Conservation (phyloP, 1,140 invertebrate genomes). For the Lamellibrachia luymesi region DNA sequence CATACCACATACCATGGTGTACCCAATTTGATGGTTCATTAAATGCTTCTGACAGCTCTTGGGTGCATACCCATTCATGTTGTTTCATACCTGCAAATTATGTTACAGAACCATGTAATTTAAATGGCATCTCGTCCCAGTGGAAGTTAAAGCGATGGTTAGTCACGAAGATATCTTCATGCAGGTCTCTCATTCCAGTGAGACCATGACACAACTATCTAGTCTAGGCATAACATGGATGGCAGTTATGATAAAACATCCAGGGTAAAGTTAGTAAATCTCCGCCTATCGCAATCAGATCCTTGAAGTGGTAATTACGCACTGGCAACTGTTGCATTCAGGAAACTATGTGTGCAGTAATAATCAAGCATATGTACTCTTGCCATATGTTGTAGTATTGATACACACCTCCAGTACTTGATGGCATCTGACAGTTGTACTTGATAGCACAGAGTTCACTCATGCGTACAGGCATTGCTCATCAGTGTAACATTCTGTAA, state of each 20-base stretch:
- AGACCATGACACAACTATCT: neutral
- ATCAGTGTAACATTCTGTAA: neutral
- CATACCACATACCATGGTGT: neutral
- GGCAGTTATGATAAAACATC: neutral
- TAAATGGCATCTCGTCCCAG: neutral
- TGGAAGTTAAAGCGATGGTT: neutral
- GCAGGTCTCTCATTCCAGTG: neutral
- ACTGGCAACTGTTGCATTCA: neutral
- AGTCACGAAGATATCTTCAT: neutral
- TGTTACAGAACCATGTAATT: neutral
- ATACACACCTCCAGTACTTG: neutral
- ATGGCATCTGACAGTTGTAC: neutral
- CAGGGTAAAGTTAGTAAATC: neutral
- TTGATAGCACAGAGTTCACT: neutral
- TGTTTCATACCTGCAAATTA: neutral
- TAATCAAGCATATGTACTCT: neutral
- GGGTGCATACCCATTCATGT: neutral
- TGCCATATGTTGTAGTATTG: neutral
- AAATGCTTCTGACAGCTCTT: neutral
- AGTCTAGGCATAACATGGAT: neutral
- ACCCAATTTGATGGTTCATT: constrained; percentile 1
- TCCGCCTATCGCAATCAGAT: neutral
- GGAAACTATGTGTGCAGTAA: neutral
- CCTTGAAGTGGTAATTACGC: neutral
- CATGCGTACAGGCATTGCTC: neutral